Evolutionary conservation across 2,888 invertebrate genomes (phyloP).

Genomic region (Spodoptera littoralis): DNA sequence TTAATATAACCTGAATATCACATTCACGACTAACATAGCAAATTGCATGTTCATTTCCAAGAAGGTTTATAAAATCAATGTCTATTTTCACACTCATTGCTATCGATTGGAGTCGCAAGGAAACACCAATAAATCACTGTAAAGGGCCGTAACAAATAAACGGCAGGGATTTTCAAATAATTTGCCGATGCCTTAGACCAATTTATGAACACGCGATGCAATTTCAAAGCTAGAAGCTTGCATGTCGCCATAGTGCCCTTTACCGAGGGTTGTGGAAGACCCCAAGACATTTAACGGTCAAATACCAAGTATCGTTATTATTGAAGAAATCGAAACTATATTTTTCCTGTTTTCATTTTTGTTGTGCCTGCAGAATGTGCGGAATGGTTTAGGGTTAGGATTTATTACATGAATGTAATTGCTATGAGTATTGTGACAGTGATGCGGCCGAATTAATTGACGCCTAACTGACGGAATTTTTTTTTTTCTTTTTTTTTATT

Average conservation of each 20-base stretch:
- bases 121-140: slow-evolving; percentile 61
- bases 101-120: slow-evolving; percentile 39
- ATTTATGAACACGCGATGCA: slow-evolving; percentile 76
- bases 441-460: no score
- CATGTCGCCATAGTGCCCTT: slow-evolving; percentile 70
- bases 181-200: slow-evolving; percentile 68
- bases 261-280: slow-evolving; percentile 61
- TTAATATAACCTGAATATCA: no score
- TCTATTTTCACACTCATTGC: slow-evolving; percentile 35
- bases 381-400: background rate
- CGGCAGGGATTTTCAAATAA: slow-evolving; percentile 71
- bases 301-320: slow-evolving; percentile 65
- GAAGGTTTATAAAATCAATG: slow-evolving; percentile 22
- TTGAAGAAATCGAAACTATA: slow-evolving; percentile 49
- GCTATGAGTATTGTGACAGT: no score
- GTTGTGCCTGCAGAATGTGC: slow-evolving; percentile 22
- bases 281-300: slow-evolving; percentile 69
- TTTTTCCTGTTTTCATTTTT: slow-evolving; percentile 43
- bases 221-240: slow-evolving; percentile 69
- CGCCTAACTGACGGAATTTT: no score
- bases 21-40: slow-evolving; percentile 1
- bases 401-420: no score
- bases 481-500: no score
- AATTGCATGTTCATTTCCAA: slow-evolving; percentile 10
- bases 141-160: slow-evolving; percentile 64